Percentiles rank a stretch among this genome's conserved stretches.
Evolutionary conservation across 2,888 invertebrate genomes (phyloP).

Genomic region (Dendrolimus pini): DNA sequence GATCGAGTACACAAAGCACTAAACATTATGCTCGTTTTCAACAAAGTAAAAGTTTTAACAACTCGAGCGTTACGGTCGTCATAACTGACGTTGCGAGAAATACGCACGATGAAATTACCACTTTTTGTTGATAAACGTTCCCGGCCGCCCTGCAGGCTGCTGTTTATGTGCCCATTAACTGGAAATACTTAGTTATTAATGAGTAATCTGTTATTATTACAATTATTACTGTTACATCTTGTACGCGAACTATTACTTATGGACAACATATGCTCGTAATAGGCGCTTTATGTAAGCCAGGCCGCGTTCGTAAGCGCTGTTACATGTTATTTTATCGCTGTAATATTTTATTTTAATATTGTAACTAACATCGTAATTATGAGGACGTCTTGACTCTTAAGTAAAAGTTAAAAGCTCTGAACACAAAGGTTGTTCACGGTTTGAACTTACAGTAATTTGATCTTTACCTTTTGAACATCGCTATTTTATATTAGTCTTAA

Average conservation of each 20-base stretch:
- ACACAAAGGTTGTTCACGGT: too few relatives aligned
- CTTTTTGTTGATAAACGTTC: constrained; percentile 70
- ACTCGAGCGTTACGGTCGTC: constrained; percentile 40
- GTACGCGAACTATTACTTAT: neutral
- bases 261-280: neutral
- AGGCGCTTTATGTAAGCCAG: neutral
- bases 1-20: constrained; percentile 32
- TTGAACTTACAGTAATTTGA: too few relatives aligned
- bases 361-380: neutral
- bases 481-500: too few relatives aligned
- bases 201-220: constrained; percentile 65
- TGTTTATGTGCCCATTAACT: constrained; percentile 70
- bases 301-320: neutral
- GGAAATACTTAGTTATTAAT: constrained; percentile 69
- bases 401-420: too few relatives aligned
- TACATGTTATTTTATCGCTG: neutral
- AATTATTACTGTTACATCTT: constrained; percentile 42
- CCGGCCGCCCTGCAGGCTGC: constrained; percentile 46
- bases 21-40: constrained; percentile 30
- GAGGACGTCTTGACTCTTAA: too few relatives aligned
- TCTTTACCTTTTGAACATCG: too few relatives aligned
- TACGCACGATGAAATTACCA: constrained; percentile 63
- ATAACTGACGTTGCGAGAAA: constrained; percentile 49
- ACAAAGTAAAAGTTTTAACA: constrained; percentile 41
- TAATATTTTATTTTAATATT: neutral